Conservation (phyloP, 2,888 invertebrate genomes). For the Trachelus troglodyta region DNA sequence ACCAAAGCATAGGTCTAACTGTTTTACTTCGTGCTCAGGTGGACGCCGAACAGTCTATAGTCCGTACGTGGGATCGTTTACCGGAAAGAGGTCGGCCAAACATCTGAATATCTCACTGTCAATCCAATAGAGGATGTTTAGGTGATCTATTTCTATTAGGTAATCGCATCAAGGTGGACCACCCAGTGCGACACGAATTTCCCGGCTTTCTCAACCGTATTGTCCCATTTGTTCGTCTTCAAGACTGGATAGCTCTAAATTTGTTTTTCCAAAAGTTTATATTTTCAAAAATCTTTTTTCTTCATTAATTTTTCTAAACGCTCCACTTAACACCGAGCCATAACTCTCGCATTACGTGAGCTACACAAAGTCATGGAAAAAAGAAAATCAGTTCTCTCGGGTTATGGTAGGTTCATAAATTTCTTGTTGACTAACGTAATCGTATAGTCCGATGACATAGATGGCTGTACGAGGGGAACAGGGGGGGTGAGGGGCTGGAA, state of each 20-base stretch:
- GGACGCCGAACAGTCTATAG: background rate
- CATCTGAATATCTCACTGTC: background rate
- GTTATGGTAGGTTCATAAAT: background rate
- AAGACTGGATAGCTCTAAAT: background rate
- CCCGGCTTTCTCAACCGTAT: background rate
- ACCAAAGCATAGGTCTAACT: background rate
- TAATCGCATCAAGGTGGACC: background rate
- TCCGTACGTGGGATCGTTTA: background rate
- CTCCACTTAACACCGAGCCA: background rate
- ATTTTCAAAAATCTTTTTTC: background rate
- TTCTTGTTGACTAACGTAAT: background rate
- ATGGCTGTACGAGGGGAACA: background rate
- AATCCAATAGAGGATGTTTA: background rate
- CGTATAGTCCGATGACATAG: background rate
- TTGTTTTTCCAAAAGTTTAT: too few species aligned
- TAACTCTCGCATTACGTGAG: background rate
- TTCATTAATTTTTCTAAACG: background rate
- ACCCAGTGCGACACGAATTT: background rate
- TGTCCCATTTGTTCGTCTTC: background rate
- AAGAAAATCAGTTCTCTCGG: background rate
- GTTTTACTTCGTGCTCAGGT: background rate
- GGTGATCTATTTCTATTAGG: background rate
- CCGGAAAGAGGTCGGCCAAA: background rate
- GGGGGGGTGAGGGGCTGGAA: background rate
- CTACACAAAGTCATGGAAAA: background rate